Base-by-base conservation (phyloP, 1,140 invertebrate genomes). In the Rhyzopertha dominica region DNA sequence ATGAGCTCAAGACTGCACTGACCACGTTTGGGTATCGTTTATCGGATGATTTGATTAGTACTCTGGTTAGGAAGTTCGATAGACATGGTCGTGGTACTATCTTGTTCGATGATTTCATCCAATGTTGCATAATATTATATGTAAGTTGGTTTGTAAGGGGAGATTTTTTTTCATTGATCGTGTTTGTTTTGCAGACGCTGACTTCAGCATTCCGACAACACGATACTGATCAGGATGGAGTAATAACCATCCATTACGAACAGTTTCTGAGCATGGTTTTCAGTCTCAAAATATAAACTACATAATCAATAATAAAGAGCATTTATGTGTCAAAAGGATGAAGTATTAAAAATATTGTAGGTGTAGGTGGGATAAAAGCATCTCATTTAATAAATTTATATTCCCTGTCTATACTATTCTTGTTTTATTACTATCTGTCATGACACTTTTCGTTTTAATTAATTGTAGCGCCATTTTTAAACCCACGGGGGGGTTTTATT, bases 61-160 rank as follows among this genome's bases (percentile, higher is more conserved):
- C 87, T 23, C 74, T 98, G 54, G 75, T 99, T 13, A 78, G 83
- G 49, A 97, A 97, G 70, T 98, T 96, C 75, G 95, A 98, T 69
- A 74, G 95, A 49, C 84, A 82, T 62, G 92, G 92, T n/a, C 74
- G 77, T 55, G 89, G 90, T 24, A 87, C 82, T 1, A 90, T 98
- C 53, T 81, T 93, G 20, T 98, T 99, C 77, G 96, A 99, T 77
- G 95, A 98, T 72, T 99, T 98, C 61, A 98, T 99, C 58, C 95
- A 98, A 67, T 94, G 90, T 61, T 95, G 91, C 66, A 80, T 97
- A 46, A 82, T 91, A 8, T 71, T 98, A 52, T 87, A 95, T 77
- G 91, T 95, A 76, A 89, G 85, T 82, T 63, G 30, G 25, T 47
- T 8, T 47, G 13, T n/a, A n/a, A n/a, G n/a, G n/a, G n/a, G n/a